Conservation (phyloP, 2,797 vertebrate species). For the Furcifer pardalis region DNA sequence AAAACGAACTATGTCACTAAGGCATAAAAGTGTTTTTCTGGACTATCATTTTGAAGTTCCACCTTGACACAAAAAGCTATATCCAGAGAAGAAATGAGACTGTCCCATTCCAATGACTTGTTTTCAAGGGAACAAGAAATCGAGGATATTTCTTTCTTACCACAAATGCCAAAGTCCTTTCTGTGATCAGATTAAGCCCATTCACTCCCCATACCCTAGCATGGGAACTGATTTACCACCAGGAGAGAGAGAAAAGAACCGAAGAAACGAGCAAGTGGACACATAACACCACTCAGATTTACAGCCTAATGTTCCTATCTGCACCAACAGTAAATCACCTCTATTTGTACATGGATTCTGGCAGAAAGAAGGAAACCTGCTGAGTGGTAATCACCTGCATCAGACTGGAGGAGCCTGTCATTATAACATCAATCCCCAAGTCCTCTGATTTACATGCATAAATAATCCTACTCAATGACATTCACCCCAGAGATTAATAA, state of each 20-base stretch:
- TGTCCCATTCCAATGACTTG: background rate
- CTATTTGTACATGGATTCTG: conserved; percentile 17
- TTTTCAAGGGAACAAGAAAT: conserved; percentile 8
- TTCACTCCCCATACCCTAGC: background rate
- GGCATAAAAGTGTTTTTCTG: too few relatives aligned
- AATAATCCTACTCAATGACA: conserved; percentile 68
- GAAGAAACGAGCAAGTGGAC: background rate
- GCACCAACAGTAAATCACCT: conserved; percentile 21
- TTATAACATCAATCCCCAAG: conserved; percentile 63
- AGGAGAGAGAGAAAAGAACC: conserved; percentile 3
- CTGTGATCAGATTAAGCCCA: background rate
- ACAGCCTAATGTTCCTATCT: background rate
- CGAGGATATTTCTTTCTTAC: background rate
- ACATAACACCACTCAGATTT: conserved; percentile 8
- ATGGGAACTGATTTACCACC: background rate
- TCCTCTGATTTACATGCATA: conserved; percentile 73
- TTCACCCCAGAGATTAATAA: conserved; percentile 68
- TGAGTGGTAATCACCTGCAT: conserved; percentile 23
- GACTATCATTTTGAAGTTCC: background rate
- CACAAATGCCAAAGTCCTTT: background rate
- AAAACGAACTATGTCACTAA: background rate
- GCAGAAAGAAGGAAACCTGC: conserved; percentile 18
- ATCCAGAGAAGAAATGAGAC: background rate
- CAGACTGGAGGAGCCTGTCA: conserved; percentile 53
- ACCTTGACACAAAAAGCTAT: background rate